A percentile compares a stretch with the other conserved stretches of the same genome.
These are phyloP conservation scores for Helarctos malayanus DNA, from an alignment of 2,797 vertebrate species.

Conservation along the genomic window DNA sequence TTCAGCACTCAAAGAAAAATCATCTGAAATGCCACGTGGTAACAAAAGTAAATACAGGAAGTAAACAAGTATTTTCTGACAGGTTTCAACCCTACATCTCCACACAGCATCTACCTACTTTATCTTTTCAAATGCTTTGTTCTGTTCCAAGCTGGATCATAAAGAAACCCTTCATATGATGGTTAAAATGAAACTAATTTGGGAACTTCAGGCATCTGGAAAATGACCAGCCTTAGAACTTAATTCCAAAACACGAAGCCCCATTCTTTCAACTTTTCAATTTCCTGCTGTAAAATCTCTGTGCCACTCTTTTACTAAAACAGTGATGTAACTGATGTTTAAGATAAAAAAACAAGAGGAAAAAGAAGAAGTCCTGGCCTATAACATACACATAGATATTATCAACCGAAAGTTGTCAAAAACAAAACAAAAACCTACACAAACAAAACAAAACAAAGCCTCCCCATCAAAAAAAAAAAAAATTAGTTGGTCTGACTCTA, in stretches of 20 bases:
- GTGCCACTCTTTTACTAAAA: neutral
- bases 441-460: neutral
- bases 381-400: neutral
- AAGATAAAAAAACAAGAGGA: neutral
- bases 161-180: neutral
- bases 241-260: neutral
- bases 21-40: conserved; percentile 1
- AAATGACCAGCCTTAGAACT: neutral
- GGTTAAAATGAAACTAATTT: conserved; percentile 29
- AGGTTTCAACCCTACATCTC: conserved; percentile 18
- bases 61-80: conserved; percentile 47
- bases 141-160: neutral
- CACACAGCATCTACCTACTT: neutral
- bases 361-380: conserved; percentile 15
- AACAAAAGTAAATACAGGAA: conserved; percentile 50
- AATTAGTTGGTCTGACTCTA: neutral
- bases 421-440: neutral
- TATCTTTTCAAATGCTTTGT: conserved; percentile 20
- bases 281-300: conserved; percentile 23
- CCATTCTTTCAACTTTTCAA: neutral
- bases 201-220: conserved; percentile 17
- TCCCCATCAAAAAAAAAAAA: neutral
- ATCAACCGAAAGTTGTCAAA: neutral
- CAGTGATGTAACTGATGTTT: neutral
- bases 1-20: conserved; percentile 36